A percentile compares a stretch with the other conserved stretches of the same genome.
phyloP scores from a whole-genome alignment of 1,140 invertebrate genomes.

The Drosophila persimilis region DNA sequence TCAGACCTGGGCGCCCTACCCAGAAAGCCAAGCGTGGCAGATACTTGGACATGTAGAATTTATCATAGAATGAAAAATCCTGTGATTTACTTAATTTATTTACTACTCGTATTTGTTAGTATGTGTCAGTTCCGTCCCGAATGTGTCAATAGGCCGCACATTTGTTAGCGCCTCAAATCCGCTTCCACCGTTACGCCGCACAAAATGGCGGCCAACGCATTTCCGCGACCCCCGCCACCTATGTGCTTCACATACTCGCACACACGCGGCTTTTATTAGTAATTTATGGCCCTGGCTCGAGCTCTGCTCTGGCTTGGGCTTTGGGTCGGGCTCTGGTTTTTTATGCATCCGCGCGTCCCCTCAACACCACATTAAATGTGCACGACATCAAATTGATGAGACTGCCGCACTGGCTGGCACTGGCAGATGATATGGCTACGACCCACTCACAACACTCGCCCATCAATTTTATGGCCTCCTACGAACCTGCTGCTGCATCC shows the following conservation, averaged over 20 bases:
- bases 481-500: constrained; percentile 55
- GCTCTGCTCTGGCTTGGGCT: not conserved
- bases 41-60: constrained; percentile 9
- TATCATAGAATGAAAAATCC: not conserved
- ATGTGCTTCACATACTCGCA: not conserved
- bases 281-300: constrained; percentile 61
- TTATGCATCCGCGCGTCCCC: constrained; percentile 57
- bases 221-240: constrained; percentile 37
- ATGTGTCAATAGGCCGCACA: constrained; percentile 57
- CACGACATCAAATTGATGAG: constrained; percentile 77
- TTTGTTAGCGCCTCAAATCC: constrained; percentile 83
- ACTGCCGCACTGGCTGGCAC: constrained; percentile 38
- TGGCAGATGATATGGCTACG: constrained; percentile 38
- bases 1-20: not conserved
- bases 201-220: constrained; percentile 43
- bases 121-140: not conserved
- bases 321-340: constrained; percentile 41
- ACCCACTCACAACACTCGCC: constrained; percentile 22
- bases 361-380: constrained; percentile 74
- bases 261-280: constrained; percentile 64
- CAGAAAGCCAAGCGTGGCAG: not conserved
- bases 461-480: constrained; percentile 69
- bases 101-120: constrained; percentile 26
- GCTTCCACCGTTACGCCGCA: constrained; percentile 74
- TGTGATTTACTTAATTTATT: constrained; percentile 40